Base-by-base conservation (phyloP, 2,888 invertebrate species). In the Folsomia manolachei region DNA sequence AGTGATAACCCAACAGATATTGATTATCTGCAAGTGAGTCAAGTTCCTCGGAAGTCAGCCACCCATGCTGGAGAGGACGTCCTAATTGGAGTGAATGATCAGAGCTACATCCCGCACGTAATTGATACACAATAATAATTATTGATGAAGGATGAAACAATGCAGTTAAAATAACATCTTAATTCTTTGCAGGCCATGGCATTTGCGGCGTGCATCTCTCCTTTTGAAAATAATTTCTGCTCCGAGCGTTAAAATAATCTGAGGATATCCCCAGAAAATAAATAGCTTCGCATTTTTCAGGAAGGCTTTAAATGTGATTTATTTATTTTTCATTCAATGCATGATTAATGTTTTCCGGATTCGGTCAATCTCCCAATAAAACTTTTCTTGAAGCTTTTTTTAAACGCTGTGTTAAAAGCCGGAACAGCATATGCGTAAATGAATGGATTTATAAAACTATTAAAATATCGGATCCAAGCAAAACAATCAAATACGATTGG, bases 1-100 rank as follows among this genome's bases (percentile, higher is more conserved):
- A 75, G 83, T 9, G 85, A 87, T 69, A 83, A 86, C 66, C 73
- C 80, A 1, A 69, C 68, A 1, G 27, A 69, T 21, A 1, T 68
- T 1, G 53, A 63, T 4, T 75, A 75, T 27, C 23, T 25, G 21
- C 73, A 70, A 26, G 25, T 62, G 11, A 69, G 65, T 2, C 60
- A 68, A 2, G 71, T 71, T 11, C 63, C 39, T 7, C 25, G 69
- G 7, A 61, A 26, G 1, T 69, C 72, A 82, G 91, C 90, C 81
- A 87, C 88, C 52, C 94, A 94, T 79, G 91, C 92, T 0, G 94
- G 94, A 0, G 91, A 92, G 14, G 95, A 96, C 83, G 95, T 74
- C 7, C 86, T 89, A 0, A 88, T 95, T 68, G 92, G 93, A 0
- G 89, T 79, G 0, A 72, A 78, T 18, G 71, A 75, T 23, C 80